Percentiles rank a stretch among this genome's conserved stretches.
phyloP scores from a whole-genome alignment of 2,113 vertebrate genomes.

The Mystacornis crossleyi region DNA sequence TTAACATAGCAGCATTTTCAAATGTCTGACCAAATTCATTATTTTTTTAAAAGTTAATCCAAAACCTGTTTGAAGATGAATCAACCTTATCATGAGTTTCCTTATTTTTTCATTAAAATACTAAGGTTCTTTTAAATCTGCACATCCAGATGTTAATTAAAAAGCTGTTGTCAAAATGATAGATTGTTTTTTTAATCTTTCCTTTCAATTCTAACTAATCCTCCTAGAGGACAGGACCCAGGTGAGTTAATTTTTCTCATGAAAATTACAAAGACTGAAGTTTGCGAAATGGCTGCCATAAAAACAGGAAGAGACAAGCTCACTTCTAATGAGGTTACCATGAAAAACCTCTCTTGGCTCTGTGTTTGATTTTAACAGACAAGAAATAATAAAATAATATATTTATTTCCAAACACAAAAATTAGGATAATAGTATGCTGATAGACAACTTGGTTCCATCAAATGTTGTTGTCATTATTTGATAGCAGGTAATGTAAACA shows the following conservation, averaged over 20 bases:
- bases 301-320: not conserved
- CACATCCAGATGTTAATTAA: constrained; percentile 1
- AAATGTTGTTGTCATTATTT: not conserved
- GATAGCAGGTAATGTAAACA: not conserved
- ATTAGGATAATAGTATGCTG: no score
- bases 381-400: not conserved
- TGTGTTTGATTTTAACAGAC: not conserved
- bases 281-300: not conserved
- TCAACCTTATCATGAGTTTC: not conserved
- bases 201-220: not conserved
- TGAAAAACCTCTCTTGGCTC: not conserved
- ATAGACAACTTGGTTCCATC: not conserved
- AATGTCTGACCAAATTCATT: not conserved
- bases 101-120: not conserved
- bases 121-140: not conserved
- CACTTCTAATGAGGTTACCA: rapidly evolving
- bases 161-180: not conserved
- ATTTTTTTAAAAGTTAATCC: not conserved
- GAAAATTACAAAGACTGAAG: not conserved
- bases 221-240: not conserved
- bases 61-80: not conserved
- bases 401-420: not conserved
- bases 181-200: not conserved
- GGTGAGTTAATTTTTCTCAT: not conserved
- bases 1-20: not conserved